A percentile compares a stretch with the other conserved stretches of the same genome.
Evolutionary conservation across 2,888 invertebrate species (phyloP).

Genomic region (Lysandra bellargus): DNA sequence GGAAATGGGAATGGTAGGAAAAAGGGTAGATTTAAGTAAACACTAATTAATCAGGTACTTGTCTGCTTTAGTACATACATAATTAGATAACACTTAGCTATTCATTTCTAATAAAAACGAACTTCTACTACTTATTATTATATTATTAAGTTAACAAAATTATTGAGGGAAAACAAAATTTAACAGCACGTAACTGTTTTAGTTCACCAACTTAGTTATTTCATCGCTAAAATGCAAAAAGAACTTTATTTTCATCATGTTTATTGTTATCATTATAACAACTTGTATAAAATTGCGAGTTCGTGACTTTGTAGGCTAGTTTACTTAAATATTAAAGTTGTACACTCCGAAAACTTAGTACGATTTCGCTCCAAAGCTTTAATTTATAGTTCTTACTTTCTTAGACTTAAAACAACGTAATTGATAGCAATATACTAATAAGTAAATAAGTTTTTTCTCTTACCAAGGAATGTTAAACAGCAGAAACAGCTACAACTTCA

Average conservation of each 20-base stretch:
- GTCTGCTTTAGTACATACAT: too few species aligned
- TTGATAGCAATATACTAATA: neutral
- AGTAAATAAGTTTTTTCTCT: neutral
- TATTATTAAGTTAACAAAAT: too few species aligned
- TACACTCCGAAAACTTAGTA: neutral
- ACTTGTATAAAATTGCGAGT: neutral
- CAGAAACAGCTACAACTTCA: neutral
- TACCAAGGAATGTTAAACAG: neutral
- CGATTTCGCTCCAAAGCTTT: conserved; percentile 1
- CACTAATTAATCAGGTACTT: too few species aligned
- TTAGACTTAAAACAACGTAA: neutral
- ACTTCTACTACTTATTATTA: neutral
- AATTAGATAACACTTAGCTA: too few species aligned
- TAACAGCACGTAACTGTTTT: neutral
- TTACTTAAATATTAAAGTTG: neutral
- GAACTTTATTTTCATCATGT: neutral
- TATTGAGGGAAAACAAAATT: too few species aligned
- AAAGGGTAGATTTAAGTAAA: neutral
- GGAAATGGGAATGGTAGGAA: neutral
- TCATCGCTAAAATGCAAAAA: neutral
- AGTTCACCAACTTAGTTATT: neutral
- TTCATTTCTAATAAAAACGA: neutral
- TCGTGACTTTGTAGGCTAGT: neutral
- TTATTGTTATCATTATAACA: neutral
- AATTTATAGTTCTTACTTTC: neutral